Conservation (phyloP, 2,113 vertebrate genomes). For the Dasyprocta punctata region DNA sequence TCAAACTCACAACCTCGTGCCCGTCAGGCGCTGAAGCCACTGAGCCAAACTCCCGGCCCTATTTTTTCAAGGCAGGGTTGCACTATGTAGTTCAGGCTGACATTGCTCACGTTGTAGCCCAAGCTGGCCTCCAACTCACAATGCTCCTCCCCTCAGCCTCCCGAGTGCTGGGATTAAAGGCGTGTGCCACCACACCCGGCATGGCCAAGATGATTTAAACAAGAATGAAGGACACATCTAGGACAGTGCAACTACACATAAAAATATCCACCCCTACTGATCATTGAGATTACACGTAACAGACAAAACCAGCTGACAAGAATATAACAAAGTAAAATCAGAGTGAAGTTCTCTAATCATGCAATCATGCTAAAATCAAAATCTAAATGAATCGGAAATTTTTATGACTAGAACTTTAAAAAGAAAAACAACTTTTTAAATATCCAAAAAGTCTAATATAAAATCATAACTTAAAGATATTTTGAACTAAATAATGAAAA, state of each 20-base stretch:
- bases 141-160: too few species aligned
- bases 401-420: background rate
- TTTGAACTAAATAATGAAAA: constrained; percentile 45
- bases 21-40: too few species aligned
- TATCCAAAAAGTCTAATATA: background rate
- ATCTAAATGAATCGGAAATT: background rate
- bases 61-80: too few species aligned
- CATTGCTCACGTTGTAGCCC: too few species aligned
- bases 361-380: background rate
- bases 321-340: background rate
- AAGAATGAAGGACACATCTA: background rate
- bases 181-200: too few species aligned
- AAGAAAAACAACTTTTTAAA: background rate
- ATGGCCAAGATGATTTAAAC: background rate
- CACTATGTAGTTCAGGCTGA: too few species aligned
- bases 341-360: background rate
- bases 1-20: too few species aligned
- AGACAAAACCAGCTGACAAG: background rate
- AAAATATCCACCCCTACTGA: background rate
- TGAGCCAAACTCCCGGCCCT: too few species aligned
- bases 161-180: too few species aligned
- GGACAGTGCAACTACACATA: background rate
- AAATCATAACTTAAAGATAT: background rate
- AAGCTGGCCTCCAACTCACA: too few species aligned
- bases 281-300: background rate